Evolutionary conservation across 2,888 invertebrate genomes (phyloP).

Genomic region (Liposcelis brunnea): DNA sequence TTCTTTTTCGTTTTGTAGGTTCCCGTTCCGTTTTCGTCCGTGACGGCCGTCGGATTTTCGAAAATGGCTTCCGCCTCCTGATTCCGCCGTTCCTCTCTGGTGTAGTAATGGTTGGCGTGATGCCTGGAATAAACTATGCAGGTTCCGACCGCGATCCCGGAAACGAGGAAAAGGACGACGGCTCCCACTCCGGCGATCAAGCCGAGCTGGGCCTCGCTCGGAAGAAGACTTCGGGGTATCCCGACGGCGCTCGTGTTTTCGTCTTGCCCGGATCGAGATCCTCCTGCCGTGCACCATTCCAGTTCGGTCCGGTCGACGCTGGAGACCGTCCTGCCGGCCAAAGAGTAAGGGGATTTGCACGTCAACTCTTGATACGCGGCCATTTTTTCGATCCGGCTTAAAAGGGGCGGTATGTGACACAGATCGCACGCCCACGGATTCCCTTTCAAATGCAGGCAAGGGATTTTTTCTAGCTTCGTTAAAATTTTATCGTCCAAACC

Average conservation of each 20-base stretch:
- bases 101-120: conserved; percentile 58
- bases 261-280: conserved; percentile 34
- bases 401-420: conserved; percentile 40
- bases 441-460: conserved; percentile 34
- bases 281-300: conserved; percentile 29
- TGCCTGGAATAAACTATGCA: conserved; percentile 49
- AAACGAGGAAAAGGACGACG: conserved; percentile 33
- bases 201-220: conserved; percentile 18
- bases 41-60: conserved; percentile 27
- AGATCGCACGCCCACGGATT: conserved; percentile 54
- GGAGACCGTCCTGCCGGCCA: conserved; percentile 31
- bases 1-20: conserved; percentile 12
- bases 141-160: conserved; percentile 29
- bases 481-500: conserved; percentile 40
- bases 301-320: conserved; percentile 26
- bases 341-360: conserved; percentile 38
- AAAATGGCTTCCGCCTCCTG: conserved; percentile 27
- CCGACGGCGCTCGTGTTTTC: conserved; percentile 22
- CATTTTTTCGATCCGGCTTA: conserved; percentile 37
- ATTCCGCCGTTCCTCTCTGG: conserved; percentile 50
- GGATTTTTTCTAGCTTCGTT: conserved; percentile 37
- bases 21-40: conserved; percentile 25
- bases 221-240: conserved; percentile 16
- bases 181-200: conserved; percentile 30
- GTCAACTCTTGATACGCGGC: conserved; percentile 32